Conservation (phyloP, 2,888 invertebrate species). For the Hydropsyche betteni region DNA sequence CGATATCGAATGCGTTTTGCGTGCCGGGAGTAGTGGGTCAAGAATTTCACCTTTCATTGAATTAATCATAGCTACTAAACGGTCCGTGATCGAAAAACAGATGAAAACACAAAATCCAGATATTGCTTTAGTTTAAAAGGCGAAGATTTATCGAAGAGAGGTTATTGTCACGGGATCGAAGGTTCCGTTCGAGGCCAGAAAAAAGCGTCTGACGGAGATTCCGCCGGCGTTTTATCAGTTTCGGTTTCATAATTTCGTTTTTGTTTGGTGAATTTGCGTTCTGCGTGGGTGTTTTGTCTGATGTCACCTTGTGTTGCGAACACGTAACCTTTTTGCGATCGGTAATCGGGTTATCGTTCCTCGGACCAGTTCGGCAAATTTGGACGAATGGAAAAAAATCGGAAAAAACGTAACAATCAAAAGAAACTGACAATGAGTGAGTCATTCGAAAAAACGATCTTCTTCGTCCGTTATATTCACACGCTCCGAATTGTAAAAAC, state of each 20-base stretch:
- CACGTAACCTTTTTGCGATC: slow-evolving; percentile 26
- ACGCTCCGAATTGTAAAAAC: not conserved
- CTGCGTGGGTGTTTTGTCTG: slow-evolving; percentile 12
- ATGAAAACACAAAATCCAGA: not conserved
- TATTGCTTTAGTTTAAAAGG: not conserved
- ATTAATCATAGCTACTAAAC: not conserved
- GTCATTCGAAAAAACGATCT: not conserved
- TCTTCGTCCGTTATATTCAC: not conserved
- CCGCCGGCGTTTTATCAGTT: too few relatives aligned
- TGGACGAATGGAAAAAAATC: not conserved
- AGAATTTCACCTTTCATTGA: slow-evolving; percentile 10
- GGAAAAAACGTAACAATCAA: not conserved
- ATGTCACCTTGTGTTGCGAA: slow-evolving; percentile 25
- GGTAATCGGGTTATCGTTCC: slow-evolving; percentile 24
- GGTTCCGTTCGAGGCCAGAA: not conserved
- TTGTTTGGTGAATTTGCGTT: slow-evolving; percentile 16
- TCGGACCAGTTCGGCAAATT: not conserved
- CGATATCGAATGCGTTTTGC: too few relatives aligned
- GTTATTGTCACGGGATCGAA: too few relatives aligned
- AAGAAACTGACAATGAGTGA: slow-evolving; percentile 1
- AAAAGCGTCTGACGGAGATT: too few relatives aligned
- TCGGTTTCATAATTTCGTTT: not conserved
- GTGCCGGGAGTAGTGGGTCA: slow-evolving; percentile 4
- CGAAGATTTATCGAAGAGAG: not conserved
- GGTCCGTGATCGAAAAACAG: not conserved